These are phyloP conservation scores for Oncorhynchus tshawytscha DNA, from an alignment of 2,113 vertebrate genomes.

Conservation along the genomic window DNA sequence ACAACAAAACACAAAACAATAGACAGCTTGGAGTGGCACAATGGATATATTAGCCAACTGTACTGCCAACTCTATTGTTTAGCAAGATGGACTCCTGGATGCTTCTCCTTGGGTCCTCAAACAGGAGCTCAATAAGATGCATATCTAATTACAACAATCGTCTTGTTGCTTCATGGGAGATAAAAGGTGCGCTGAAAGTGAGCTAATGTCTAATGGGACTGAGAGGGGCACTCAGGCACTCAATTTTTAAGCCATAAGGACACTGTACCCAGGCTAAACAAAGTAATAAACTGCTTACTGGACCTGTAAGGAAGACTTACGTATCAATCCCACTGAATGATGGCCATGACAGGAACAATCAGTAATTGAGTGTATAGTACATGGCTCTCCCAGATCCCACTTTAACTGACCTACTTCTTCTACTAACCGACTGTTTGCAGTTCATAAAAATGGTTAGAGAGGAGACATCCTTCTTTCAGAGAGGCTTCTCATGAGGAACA, in stretches of 20 bases:
- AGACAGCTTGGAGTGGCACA: neutral
- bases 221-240: neutral
- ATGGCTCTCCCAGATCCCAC: conserved; percentile 48
- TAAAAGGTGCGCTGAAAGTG: neutral
- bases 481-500: neutral
- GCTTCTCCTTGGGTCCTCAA: neutral
- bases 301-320: neutral
- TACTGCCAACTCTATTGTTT: neutral
- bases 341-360: conserved; percentile 25
- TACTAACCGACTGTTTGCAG: conserved; percentile 1
- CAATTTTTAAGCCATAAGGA: conserved; percentile 3
- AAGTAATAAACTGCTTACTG: no score
- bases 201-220: neutral
- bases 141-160: neutral
- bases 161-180: neutral
- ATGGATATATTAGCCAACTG: neutral
- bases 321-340: neutral
- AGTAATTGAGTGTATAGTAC: conserved; percentile 29
- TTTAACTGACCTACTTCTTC: conserved; percentile 44
- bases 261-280: neutral
- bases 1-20: neutral
- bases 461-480: neutral
- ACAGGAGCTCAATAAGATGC: conserved; percentile 2
- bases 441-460: conserved; percentile 24
- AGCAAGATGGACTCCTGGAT: neutral